Conservation (phyloP, 2,797 vertebrate species). For the Allobates femoralis region DNA sequence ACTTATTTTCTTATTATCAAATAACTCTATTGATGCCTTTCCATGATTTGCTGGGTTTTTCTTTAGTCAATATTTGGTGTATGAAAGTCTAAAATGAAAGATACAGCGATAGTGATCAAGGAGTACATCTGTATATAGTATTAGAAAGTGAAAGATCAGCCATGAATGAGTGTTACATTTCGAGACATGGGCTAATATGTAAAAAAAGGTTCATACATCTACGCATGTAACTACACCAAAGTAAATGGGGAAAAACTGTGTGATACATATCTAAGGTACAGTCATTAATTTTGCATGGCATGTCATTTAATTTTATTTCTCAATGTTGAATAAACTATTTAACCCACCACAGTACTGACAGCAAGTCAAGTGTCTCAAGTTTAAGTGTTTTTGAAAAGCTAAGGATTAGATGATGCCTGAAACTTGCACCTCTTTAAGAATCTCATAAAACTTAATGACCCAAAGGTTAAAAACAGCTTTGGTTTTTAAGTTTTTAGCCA, state of each 20-base stretch:
- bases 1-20: slow-evolving; percentile 1
- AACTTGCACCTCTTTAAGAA: slow-evolving; percentile 14
- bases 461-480: slow-evolving; percentile 34
- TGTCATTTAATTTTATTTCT: neutral
- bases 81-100: slow-evolving; percentile 14
- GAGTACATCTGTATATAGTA: neutral
- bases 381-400: slow-evolving; percentile 10
- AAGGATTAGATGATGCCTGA: slow-evolving; percentile 11
- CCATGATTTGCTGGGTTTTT: neutral
- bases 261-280: neutral
- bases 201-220: neutral
- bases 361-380: neutral
- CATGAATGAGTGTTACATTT: neutral
- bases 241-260: neutral
- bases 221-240: neutral
- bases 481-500: slow-evolving; percentile 47
- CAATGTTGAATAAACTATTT: neutral
- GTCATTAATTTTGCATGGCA: neutral
- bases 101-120: neutral
- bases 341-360: neutral
- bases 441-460: slow-evolving; percentile 45
- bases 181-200: neutral
- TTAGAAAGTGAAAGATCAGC: neutral
- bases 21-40: neutral
- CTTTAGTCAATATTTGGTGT: neutral